phyloP scores from a whole-genome alignment of 2,797 vertebrate genomes.

The Microctenopoma lineatum region DNA sequence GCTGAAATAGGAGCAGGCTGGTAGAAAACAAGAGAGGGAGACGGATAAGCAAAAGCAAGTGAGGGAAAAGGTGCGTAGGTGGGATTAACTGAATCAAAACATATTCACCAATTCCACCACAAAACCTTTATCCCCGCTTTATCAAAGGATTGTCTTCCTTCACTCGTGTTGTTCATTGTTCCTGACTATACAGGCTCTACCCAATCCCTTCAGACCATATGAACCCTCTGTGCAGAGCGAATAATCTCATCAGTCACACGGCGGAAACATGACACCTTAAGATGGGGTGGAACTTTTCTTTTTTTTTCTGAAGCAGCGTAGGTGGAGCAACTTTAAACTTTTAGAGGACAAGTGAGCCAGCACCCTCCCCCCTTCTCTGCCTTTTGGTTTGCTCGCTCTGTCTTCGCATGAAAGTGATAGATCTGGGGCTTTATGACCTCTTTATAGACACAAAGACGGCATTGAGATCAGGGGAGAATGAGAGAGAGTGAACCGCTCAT shows the following conservation, averaged over 20 bases:
- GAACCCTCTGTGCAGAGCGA: constrained; percentile 53
- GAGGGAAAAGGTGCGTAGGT: constrained; percentile 45
- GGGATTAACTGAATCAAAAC: constrained; percentile 58
- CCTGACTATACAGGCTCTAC: constrained; percentile 45
- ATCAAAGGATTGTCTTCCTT: constrained; percentile 46
- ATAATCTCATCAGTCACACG: constrained; percentile 76
- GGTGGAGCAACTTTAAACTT: constrained; percentile 64
- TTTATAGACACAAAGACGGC: constrained; percentile 77
- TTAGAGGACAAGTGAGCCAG: constrained; percentile 42
- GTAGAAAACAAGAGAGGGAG: constrained; percentile 31
- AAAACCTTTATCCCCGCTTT: constrained; percentile 46
- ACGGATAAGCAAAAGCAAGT: constrained; percentile 43
- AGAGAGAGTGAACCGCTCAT: constrained; percentile 59
- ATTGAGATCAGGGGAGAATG: constrained; percentile 71
- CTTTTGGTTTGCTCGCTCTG: constrained; percentile 48
- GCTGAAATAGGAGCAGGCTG: constrained; percentile 29
- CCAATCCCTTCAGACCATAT: constrained; percentile 50
- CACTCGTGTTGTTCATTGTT: constrained; percentile 65
- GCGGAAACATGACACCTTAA: constrained; percentile 73
- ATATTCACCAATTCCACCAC: constrained; percentile 53
- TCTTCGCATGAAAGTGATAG: constrained; percentile 80
- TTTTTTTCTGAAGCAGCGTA: constrained; percentile 41
- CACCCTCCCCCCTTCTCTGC: constrained; percentile 23
- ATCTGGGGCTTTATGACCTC: constrained; percentile 79
- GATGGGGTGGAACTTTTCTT: constrained; percentile 49